Percentiles rank a stretch among this genome's conserved stretches.
Evolutionary conservation across 2,888 invertebrate genomes (phyloP).

Genomic region (Xestia rhomboidea): DNA sequence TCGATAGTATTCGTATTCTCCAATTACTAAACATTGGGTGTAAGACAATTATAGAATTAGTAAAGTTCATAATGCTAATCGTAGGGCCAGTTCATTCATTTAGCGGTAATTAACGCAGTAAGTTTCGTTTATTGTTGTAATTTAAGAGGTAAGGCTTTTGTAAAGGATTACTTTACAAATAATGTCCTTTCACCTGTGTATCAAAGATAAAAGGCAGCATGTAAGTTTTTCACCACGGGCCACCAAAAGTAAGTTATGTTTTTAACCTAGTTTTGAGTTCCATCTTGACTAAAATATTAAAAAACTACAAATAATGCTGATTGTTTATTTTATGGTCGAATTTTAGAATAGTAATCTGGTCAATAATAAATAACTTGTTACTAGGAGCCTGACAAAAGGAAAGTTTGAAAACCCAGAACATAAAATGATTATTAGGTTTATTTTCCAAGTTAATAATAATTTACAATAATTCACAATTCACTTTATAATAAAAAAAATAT

Average conservation of each 20-base stretch:
- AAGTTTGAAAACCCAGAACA: neutral
- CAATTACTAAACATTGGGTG: conserved; percentile 14
- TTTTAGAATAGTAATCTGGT: neutral
- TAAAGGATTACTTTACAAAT: neutral
- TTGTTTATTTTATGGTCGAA: neutral
- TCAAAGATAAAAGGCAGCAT: neutral
- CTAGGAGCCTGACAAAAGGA: neutral
- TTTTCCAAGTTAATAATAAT: no score
- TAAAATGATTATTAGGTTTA: no score
- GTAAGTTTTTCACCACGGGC: neutral
- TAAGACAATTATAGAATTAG: conserved; percentile 33
- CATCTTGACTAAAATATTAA: neutral
- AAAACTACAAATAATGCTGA: neutral
- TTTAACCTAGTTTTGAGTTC: neutral
- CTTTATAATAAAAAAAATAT: neutral
- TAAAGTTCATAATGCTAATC: conserved; percentile 39
- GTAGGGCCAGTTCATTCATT: conserved; percentile 39
- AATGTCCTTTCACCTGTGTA: neutral
- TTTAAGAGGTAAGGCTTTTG: conserved; percentile 12
- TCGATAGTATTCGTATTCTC: conserved; percentile 5
- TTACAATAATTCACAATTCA: neutral
- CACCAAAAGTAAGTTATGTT: neutral
- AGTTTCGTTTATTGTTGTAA: conserved; percentile 11
- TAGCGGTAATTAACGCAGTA: conserved; percentile 28
- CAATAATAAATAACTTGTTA: neutral